Evolutionary conservation across 2,797 vertebrate genomes (phyloP), one percentile per base, ranked within the genome.

Genomic region (Enteromius unitaeniatus): DNA sequence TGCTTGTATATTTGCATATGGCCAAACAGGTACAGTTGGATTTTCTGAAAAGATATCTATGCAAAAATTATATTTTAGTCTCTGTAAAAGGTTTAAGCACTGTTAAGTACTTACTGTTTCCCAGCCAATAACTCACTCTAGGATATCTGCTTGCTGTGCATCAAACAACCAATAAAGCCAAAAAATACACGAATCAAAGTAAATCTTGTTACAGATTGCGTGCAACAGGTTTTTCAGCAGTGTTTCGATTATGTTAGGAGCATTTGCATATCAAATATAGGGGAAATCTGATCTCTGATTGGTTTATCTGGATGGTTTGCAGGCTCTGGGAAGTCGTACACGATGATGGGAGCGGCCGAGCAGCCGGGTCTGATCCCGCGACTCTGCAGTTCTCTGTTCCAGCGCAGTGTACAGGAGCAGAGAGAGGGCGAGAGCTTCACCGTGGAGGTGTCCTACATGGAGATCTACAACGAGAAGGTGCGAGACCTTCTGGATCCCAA

Each of bases 1-100:
- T 0, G 97, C 97, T 37, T 99, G 98, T 88, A 96, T 99, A 92
- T 98, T 99, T 92, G 98, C 98, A 86, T 99, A 99, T 0, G 98
- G 98, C 82, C 97, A 99, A 87, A 99, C 97, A 3, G 97, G 98
- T 98, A 90, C 40, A 58, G 15, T 62, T 79, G 28, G 23, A 64
- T 81, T 69, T 40, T 10, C 37, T 51, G 4, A 11, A 42, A 17
- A 21, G 21, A 6, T 51, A 64, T 64, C 69, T 34, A 34, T 81
- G 79, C 42, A 37, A 34, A 51, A 62, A 74, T 11, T 0, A 3
- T 14, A 60, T n/a, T 23, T 62, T 2, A 17, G 14, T 40, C 5
- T 42, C 1, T 1, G 11, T 51, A n/a, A 10, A 37, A 58, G 28
- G 10, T 53, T 51, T 9, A 73, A 73, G 14, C 45, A 31, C n/a